Evolutionary conservation across 1,140 invertebrate species (phyloP).

Genomic region (Parasteatoda tepidariorum): DNA sequence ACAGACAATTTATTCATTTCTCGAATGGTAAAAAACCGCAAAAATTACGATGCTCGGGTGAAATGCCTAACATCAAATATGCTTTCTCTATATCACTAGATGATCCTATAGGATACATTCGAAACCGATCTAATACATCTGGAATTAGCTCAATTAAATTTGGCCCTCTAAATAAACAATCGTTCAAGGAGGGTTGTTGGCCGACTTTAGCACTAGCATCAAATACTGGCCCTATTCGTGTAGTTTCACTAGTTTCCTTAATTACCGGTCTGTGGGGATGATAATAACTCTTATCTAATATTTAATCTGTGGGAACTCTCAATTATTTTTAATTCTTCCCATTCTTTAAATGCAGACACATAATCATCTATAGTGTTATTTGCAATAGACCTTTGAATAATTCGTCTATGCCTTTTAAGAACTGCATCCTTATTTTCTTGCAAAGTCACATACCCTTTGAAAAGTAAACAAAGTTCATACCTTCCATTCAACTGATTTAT

Average conservation of each 20-base stretch:
- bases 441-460: no score
- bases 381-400: no score
- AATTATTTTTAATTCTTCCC: constrained; percentile 29
- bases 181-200: constrained; percentile 57
- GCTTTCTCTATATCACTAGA: constrained; percentile 68
- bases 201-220: constrained; percentile 61
- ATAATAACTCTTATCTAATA: constrained; percentile 45
- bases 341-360: constrained; percentile 6
- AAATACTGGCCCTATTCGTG: constrained; percentile 63
- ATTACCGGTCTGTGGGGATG: constrained; percentile 63
- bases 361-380: no score
- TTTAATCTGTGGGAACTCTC: constrained; percentile 21
- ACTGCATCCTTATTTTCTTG: no score
- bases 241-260: constrained; percentile 58
- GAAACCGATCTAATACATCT: constrained; percentile 66
- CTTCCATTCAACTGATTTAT: no score
- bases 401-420: no score
- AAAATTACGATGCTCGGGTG: constrained; percentile 5
- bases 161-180: constrained; percentile 43
- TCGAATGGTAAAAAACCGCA: not conserved
- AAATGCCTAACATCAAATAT: constrained; percentile 67
- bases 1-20: not conserved
- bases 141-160: constrained; percentile 67
- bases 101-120: constrained; percentile 65
- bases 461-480: no score